Conservation (phyloP, 2,113 vertebrate species). For the Cricetomys ansorgei region DNA sequence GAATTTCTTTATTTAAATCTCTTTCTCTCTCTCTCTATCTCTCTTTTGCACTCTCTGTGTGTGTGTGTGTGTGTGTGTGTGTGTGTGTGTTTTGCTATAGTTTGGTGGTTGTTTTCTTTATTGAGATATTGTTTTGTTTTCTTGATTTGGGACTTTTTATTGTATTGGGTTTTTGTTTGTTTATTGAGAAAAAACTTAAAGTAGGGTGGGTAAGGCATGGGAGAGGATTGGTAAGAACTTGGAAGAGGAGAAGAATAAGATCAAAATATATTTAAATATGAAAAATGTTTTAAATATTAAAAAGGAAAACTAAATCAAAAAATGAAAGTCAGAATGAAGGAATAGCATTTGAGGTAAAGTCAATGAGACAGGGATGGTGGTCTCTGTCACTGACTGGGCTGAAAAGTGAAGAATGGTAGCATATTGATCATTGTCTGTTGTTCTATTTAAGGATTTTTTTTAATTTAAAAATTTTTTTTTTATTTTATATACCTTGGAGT, state of each 20-base stretch:
- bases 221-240: not conserved
- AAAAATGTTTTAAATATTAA: not conserved
- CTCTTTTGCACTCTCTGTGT: too few relatives aligned
- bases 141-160: not conserved
- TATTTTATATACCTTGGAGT: too few relatives aligned
- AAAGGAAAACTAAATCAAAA: not conserved
- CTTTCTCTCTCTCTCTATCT: too few relatives aligned
- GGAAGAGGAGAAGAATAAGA: not conserved
- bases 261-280: not conserved
- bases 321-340: not conserved
- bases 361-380: not conserved
- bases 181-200: not conserved
- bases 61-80: too few relatives aligned
- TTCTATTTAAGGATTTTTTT: too few relatives aligned
- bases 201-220: too few relatives aligned
- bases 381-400: not conserved
- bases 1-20: too few relatives aligned
- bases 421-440: not conserved
- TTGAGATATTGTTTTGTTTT: not conserved
- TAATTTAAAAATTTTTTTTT: too few relatives aligned
- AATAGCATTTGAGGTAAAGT: not conserved
- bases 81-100: not conserved
- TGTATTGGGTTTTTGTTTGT: not conserved
- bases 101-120: not conserved
- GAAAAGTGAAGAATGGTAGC: not conserved